Evolutionary conservation across 92 coral and sea anemone genomes (phyloP).

Genomic region (Siderastrea siderea): DNA sequence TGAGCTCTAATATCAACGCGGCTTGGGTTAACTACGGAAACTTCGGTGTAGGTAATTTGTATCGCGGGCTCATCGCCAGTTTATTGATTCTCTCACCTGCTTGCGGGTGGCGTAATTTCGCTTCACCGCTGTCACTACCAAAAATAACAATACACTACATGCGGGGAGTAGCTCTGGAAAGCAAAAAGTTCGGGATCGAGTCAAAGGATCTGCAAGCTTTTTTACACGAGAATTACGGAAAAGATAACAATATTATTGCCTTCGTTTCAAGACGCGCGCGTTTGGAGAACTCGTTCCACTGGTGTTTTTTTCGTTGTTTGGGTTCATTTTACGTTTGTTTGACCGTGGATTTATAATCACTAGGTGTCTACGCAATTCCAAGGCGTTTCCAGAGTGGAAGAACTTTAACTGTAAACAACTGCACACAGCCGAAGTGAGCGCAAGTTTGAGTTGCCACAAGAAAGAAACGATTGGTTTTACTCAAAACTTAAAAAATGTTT

Average conservation of each 20-base stretch:
- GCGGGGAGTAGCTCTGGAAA: slow-evolving; percentile 37
- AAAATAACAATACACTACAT: slow-evolving; percentile 53
- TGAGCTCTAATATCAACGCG: no score
- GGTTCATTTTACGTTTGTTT: slow-evolving; percentile 6
- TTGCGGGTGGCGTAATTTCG: slow-evolving; percentile 63
- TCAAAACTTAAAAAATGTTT: neutral
- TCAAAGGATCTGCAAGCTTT: slow-evolving; percentile 36
- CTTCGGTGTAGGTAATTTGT: neutral
- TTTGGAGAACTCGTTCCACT: neutral
- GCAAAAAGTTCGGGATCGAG: slow-evolving; percentile 43
- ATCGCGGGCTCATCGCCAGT: slow-evolving; percentile 35
- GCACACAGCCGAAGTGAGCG: neutral
- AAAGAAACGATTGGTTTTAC: neutral
- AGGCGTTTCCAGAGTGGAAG: slow-evolving; percentile 43
- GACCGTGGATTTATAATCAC: neutral
- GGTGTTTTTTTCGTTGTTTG: neutral
- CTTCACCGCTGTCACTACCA: slow-evolving; percentile 48
- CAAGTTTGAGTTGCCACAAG: neutral
- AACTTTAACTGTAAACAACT: neutral
- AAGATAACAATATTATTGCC: neutral
- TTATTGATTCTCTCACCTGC: slow-evolving; percentile 36
- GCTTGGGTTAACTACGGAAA: neutral
- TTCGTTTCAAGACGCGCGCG: neutral
- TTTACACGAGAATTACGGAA: neutral
- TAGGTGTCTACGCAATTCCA: slow-evolving; percentile 28